Evolutionary conservation across 2,888 invertebrate species (phyloP).

Genomic region (Escarpia spicata): DNA sequence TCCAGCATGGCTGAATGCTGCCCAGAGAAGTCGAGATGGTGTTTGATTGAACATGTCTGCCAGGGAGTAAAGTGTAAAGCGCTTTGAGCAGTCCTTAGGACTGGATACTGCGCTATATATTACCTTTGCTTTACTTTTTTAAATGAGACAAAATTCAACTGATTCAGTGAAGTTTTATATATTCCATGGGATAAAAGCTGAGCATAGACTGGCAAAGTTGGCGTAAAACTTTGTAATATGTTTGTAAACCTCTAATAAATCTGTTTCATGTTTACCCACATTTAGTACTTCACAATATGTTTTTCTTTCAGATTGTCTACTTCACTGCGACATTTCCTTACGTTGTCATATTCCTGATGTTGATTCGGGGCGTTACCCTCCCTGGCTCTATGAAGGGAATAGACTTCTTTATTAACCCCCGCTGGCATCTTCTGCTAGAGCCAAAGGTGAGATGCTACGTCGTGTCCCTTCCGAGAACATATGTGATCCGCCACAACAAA

Average conservation of each 20-base stretch:
- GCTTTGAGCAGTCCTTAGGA: no score
- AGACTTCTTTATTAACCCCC: constrained; percentile 39
- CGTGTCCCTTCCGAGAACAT: not conserved
- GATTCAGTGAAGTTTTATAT: not conserved
- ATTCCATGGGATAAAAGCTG: no score
- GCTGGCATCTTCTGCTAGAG: constrained; percentile 36
- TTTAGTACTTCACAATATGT: not conserved
- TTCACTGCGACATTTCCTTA: constrained; percentile 94
- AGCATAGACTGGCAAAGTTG: no score
- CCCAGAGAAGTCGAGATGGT: no score
- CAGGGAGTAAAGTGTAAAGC: no score
- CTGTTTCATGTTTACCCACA: not conserved
- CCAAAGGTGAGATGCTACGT: constrained; percentile 31
- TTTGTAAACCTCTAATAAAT: not conserved
- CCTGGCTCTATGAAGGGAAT: constrained; percentile 71
- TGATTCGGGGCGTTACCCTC: constrained; percentile 87
- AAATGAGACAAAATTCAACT: no score
- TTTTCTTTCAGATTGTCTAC: constrained; percentile 77
- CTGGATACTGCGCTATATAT: no score
- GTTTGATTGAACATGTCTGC: no score
- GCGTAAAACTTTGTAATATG: not conserved
- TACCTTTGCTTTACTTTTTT: no score
- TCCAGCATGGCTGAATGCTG: no score
- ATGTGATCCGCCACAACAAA: not conserved
- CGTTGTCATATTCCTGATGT: constrained; percentile 84